Conservation (phyloP, 2,797 vertebrate genomes). For the Mionectes olivaceus region DNA sequence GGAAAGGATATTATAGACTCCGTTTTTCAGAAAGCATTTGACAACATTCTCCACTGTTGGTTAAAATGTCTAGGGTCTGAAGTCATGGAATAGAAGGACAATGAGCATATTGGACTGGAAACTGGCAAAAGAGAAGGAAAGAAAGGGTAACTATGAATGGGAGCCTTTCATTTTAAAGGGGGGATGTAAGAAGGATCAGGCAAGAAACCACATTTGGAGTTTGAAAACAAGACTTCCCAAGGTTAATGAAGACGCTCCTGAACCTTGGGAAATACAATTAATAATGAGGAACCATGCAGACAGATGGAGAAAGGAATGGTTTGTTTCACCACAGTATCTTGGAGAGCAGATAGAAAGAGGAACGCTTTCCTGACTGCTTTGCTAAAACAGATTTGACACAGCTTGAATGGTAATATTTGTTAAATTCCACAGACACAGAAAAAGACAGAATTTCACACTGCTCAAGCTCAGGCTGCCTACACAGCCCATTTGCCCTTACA, state of each 20-base stretch:
- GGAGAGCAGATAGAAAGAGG: slow-evolving; percentile 22
- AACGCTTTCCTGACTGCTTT: not conserved
- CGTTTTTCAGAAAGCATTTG: slow-evolving; percentile 73
- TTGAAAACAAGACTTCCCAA: slow-evolving; percentile 42
- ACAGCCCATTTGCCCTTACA: not conserved
- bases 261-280: slow-evolving; percentile 36
- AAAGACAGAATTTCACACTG: not conserved
- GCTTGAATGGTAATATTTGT: not conserved
- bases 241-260: slow-evolving; percentile 34
- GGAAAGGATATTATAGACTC: slow-evolving; percentile 72
- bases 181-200: slow-evolving; percentile 27
- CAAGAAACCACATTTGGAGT: slow-evolving; percentile 53
- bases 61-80: slow-evolving; percentile 80
- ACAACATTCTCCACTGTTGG: slow-evolving; percentile 77
- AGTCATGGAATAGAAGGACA: slow-evolving; percentile 76
- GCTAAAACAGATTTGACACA: not conserved
- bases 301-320: slow-evolving; percentile 29
- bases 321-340: slow-evolving; percentile 24
- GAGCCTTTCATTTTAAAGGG: slow-evolving; percentile 66
- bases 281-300: slow-evolving; percentile 33
- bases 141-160: slow-evolving; percentile 63
- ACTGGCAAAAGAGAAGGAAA: slow-evolving; percentile 69
- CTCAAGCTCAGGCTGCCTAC: not conserved
- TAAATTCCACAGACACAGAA: slow-evolving; percentile 24
- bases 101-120: slow-evolving; percentile 74